A percentile compares a stretch with the other conserved stretches of the same genome.
Evolutionary conservation across 1,140 invertebrate genomes (phyloP).

Genomic region (Apis laboriosa): DNA sequence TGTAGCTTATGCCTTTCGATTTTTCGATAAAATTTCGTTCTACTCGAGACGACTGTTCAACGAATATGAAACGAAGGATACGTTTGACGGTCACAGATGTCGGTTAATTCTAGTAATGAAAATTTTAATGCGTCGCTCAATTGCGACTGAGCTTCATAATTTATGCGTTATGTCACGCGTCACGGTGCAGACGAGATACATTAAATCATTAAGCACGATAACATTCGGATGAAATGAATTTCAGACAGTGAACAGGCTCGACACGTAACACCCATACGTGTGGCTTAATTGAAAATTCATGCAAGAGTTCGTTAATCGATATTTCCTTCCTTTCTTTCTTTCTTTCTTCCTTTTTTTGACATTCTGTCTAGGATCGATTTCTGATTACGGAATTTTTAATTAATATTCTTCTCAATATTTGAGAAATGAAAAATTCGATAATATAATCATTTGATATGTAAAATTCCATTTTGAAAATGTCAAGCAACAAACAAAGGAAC

Average conservation of each 20-base stretch:
- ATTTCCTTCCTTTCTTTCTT: neutral
- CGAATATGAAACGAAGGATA: neutral
- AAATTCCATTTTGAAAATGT: too few species aligned
- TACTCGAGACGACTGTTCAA: too few species aligned
- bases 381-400: neutral
- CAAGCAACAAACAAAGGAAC: too few species aligned
- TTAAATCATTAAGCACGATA: constrained; percentile 66
- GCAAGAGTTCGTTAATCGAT: constrained; percentile 2
- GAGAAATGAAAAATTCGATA: neutral
- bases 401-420: neutral
- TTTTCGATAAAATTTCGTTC: too few species aligned
- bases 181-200: constrained; percentile 50
- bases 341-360: too few species aligned
- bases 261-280: too few species aligned
- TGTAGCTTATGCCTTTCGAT: too few species aligned
- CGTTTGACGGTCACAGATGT: neutral
- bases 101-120: constrained; percentile 54
- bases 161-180: constrained; percentile 29
- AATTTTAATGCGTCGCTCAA: constrained; percentile 29
- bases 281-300: constrained; percentile 45
- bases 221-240: constrained; percentile 60
- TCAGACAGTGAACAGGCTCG: constrained; percentile 39
- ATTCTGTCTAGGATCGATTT: neutral
- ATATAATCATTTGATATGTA: too few species aligned
- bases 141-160: constrained; percentile 36